Evolutionary conservation across 2,888 invertebrate genomes (phyloP), one percentile per base, ranked within the genome.

Genomic region (Archips xylosteana): DNA sequence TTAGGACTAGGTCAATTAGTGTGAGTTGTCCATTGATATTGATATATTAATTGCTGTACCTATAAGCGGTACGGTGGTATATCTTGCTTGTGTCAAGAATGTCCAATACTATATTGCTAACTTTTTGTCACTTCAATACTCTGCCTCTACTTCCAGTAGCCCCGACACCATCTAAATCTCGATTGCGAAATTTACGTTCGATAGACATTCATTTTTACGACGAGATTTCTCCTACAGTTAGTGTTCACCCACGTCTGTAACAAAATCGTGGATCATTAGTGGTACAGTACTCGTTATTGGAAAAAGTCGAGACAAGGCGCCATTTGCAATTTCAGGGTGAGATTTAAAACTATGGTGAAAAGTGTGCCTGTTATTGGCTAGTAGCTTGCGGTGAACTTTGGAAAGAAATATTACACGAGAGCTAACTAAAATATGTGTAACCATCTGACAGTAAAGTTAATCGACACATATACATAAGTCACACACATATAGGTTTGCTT

Each of bases 251-350:
- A n/a, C n/a, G n/a, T 47, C 36, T 23, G 51, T 39, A 65, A 51
- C 54, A 12, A 23, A 36, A 66, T 71, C 74, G 61, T 67, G 70
- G 61, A 71, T 36, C 79, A 80, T 74, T 75, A 73, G 78, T 77
- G 79, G 67, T 77, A 76, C 79, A 75, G 73, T 75, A 65, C 71
- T 79, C 70, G 77, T 81, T 83, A 81, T 80, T 78, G 71, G 78
- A 81, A 81, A 82, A 82, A 81, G 77, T 75, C 78, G 75, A 76
- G 66, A 77, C 78, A 77, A 76, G 78, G 77, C 78, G 76, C 77
- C 78, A 59, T 67, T 70, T 71, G 71, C 76, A 77, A 78, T 77
- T 79, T 78, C 69, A 77, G 72, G 66, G 68, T 45, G 71, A 60
- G 74, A 70, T 72, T 68, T 70, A 65, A 76, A 77, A 75, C 75